Evolutionary conservation across 2,888 invertebrate species (phyloP), one percentile per base, ranked within the genome.

Genomic region (Alloplasta piceator): DNA sequence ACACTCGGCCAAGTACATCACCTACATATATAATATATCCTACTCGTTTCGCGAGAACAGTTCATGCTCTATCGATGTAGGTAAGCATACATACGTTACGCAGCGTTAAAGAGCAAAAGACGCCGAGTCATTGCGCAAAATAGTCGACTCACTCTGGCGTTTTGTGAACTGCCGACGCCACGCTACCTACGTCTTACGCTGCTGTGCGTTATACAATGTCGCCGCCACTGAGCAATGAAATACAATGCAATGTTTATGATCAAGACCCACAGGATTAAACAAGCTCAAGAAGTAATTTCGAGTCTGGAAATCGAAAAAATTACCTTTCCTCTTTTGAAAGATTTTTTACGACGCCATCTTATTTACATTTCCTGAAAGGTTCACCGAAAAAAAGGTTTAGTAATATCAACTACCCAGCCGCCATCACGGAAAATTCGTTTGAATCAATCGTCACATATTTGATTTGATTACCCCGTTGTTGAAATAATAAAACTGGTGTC

Each of bases 41-140:
- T 5, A 26, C 7, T 26, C 14, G 14, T 52, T 58, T 77, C 16
- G 73, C 82, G 80, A 74, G 72, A 78, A 80, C 77, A 79, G 83
- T 66, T 66, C 61, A 66, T 70, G 39, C 41, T 61, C 43, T 52
- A 38, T 61, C 43, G 55, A 68, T 68, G 75, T 75, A 43, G 61
- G 68, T 60, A 61, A 26, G 26, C 26, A 75, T 61, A 52, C 46
- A 66, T 60, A 50, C 46, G 70, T 43, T 50, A 56, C 66, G 66
- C 55, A 36, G 60, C 64, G 56, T 61, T 26, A 68, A 76, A 88
- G 86, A 87, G 88, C 85, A 86, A 91, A 91, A 87, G 84, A 85
- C 85, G 91, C 88, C 88, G 83, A 90, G 91, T 92, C 92, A 92
- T 91, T 90, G 86, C 85, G 88, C 88, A 89, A 91, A 26, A 91